Base-by-base conservation (phyloP, 2,888 invertebrate species). In the Julus scanicus region DNA sequence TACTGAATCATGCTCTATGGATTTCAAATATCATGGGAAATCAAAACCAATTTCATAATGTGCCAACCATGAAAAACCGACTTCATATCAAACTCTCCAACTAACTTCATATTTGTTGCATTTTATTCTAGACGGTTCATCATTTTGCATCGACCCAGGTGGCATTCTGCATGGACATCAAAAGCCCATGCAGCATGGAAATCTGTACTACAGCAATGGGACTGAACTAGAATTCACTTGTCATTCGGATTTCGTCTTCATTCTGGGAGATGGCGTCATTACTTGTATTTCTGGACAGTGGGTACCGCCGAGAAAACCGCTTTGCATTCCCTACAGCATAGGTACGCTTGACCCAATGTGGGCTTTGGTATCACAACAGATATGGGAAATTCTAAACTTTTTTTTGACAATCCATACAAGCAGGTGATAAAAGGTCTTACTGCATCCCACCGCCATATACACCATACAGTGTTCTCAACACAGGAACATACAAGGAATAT, bases 141-240 rank as follows among this genome's bases (percentile, higher is more conserved):
- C 80, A 13, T 80, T 13, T 20, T 80, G 80, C 20, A 80, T 29
- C 37, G 80, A 80, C 80, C 80, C 80, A 11, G 80, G 80, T 20
- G 80, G 37, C 80, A 80, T 80, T 80, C 37, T 80, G 20, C 80
- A 80, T 5, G 80, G 80, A 37, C 80, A 37, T 9, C 37, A 37
- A 37, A 29, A 37, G 37, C 80, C 29, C 2, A 11, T 37, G 37
- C 13, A 37, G 4, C 37, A 80, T 1, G 80, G 80, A 29, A 20
- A 80, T 2, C 80, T 80, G 80, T 80, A 80, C 11, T 80, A 37
- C 80, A 80, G 80, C 80, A 80, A 80, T 37, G 80, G 80, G 80
- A 80, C 80, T 0, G 80, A 80, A 37, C 13, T 80, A 13, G 80
- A 80, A 37, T 80, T 80, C 80, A 37, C 29, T 2, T 80, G 80